Evolutionary conservation across 2,888 invertebrate genomes (phyloP).

Genomic region (Sceliomorpha sp.): DNA sequence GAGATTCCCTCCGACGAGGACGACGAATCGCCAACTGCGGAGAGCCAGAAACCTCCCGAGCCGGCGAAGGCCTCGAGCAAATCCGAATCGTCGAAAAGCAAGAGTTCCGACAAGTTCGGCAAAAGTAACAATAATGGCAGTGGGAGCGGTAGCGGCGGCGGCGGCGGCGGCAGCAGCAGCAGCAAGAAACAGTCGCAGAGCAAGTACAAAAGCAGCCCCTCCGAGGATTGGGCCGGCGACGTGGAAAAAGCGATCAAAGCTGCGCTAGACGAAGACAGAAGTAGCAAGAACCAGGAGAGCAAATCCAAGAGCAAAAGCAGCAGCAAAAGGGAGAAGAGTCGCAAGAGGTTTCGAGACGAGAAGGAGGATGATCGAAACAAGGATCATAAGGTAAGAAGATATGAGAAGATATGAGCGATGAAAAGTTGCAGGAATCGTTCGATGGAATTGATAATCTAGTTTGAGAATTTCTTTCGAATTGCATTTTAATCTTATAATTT

Average conservation of each 20-base stretch:
- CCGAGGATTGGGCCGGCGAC: slow-evolving; percentile 89
- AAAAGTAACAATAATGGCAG: too few relatives aligned
- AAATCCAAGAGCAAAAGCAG: slow-evolving; percentile 69
- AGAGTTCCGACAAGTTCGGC: slow-evolving; percentile 70
- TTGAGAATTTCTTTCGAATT: too few relatives aligned
- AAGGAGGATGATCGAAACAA: slow-evolving; percentile 82
- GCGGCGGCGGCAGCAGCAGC: too few relatives aligned
- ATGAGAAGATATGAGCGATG: too few relatives aligned
- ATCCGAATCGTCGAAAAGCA: slow-evolving; percentile 72
- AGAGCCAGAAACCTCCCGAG: slow-evolving; percentile 60
- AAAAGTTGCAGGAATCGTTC: too few relatives aligned
- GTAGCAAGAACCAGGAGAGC: slow-evolving; percentile 65
- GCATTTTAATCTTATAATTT: too few relatives aligned
- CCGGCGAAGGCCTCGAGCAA: slow-evolving; percentile 63
- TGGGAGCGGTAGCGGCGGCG: too few relatives aligned
- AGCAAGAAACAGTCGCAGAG: slow-evolving; percentile 74
- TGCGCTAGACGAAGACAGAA: slow-evolving; percentile 86
- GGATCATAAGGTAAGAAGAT: slow-evolving; percentile 77
- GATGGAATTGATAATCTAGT: too few relatives aligned
- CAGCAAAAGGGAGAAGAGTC: slow-evolving; percentile 64
- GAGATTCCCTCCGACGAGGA: slow-evolving; percentile 89
- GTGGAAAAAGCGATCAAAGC: slow-evolving; percentile 90
- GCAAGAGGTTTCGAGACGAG: slow-evolving; percentile 74
- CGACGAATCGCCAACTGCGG: slow-evolving; percentile 75
- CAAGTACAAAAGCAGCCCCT: slow-evolving; percentile 81